Evolutionary conservation across 2,888 invertebrate genomes (phyloP).

Genomic region (Drosophila prostipennis): DNA sequence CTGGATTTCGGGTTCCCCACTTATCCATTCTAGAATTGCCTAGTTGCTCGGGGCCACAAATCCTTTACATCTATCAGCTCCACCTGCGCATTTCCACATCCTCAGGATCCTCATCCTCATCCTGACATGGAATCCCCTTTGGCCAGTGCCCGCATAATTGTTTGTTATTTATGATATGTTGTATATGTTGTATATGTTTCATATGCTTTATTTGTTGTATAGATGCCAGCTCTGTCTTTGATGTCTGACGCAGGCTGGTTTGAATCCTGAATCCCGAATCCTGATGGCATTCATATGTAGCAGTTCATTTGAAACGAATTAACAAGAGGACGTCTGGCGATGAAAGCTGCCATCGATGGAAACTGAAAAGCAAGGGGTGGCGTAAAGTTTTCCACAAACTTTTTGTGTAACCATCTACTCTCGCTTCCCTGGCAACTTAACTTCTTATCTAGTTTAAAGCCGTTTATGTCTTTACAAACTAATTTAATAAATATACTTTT

Average conservation of each 20-base stretch:
- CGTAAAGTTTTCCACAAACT: neutral
- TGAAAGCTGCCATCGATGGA: constrained; percentile 13
- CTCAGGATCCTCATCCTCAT: too few relatives aligned
- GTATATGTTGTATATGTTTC: constrained; percentile 44
- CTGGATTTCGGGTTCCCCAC: neutral
- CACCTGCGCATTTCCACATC: constrained; percentile 7
- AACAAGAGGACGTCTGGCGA: constrained; percentile 23
- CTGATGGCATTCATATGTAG: constrained; percentile 15
- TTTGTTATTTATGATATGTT: constrained; percentile 70
- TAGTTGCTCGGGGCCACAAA: constrained; percentile 7
- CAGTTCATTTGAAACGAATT: constrained; percentile 49
- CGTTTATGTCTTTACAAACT: neutral
- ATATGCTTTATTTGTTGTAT: constrained; percentile 43
- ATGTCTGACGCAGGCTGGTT: constrained; percentile 36
- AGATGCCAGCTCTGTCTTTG: constrained; percentile 21
- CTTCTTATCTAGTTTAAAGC: constrained; percentile 7
- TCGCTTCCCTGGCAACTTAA: constrained; percentile 1
- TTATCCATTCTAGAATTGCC: constrained; percentile 29
- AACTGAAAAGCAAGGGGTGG: neutral
- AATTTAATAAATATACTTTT: neutral
- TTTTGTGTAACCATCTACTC: neutral
- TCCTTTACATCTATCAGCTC: constrained; percentile 19
- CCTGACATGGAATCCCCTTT: neutral
- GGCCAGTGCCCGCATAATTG: constrained; percentile 68
- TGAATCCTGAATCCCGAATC: neutral